These are phyloP conservation scores for Sphinx pinastri DNA, from an alignment of 2,888 invertebrate genomes.

Conservation along the genomic window DNA sequence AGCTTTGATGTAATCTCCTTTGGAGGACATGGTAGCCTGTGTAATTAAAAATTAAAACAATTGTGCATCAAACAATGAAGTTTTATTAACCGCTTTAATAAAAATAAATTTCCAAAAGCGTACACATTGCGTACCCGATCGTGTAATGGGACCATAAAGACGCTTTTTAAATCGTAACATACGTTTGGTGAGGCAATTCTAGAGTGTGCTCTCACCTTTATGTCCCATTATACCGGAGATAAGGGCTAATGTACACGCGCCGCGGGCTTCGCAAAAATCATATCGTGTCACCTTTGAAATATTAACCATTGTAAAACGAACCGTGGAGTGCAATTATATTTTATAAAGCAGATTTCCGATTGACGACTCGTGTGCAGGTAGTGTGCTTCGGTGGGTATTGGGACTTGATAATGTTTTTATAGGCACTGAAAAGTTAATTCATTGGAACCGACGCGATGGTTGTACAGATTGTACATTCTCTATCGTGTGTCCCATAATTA, in stretches of 20 bases:
- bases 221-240: constrained; percentile 44
- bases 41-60: constrained; percentile 21
- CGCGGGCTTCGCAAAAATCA: constrained; percentile 37
- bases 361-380: constrained; percentile 31
- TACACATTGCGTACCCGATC: constrained; percentile 15
- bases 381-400: constrained; percentile 28
- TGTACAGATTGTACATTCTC: no score
- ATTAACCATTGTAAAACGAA: constrained; percentile 34
- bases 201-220: constrained; percentile 43
- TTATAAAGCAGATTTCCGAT: constrained; percentile 37
- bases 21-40: no score
- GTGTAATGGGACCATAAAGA: constrained; percentile 23
- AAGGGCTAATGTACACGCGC: constrained; percentile 39
- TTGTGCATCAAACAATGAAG: constrained; percentile 8
- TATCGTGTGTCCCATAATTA: no score
- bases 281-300: constrained; percentile 37
- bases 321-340: constrained; percentile 39
- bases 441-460: no score
- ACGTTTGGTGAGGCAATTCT: constrained; percentile 38
- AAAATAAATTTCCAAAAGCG: constrained; percentile 17
- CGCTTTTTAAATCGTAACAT: constrained; percentile 44
- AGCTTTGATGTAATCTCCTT: no score
- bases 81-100: constrained; percentile 7
- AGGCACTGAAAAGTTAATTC: neutral
- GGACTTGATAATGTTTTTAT: constrained; percentile 28